Base-by-base conservation (phyloP, 2,888 invertebrate genomes). In the Noctua comes region DNA sequence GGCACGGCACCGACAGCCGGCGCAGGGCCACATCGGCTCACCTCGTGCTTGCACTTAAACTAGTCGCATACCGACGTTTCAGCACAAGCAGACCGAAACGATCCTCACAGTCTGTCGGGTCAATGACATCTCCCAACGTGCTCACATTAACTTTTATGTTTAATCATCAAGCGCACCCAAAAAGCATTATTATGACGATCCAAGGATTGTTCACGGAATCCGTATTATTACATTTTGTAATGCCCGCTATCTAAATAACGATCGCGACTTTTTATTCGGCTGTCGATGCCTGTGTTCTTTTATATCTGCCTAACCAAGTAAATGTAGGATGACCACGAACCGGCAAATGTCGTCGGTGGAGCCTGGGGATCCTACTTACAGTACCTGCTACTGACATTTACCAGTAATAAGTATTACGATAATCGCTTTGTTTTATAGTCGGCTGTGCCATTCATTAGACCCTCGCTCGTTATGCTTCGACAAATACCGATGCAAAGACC, bases 41-140 rank as follows among this genome's bases (percentile, higher is more conserved):
- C 90, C 89, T 89, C 89, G 86, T 91, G 88, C 90, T 88, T 90
- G 88, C 91, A 88, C 90, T 92, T 92, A 93, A 95, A 94, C 95
- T 95, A 94, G 94, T 94, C 94, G 91, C 94, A 94, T 93, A 93
- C 90, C 91, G 89, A 93, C 93, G 91, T 95, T 94, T 95, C 95
- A 95, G 94, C 92, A 93, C 92, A 93, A 94, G 91, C 94, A 94
- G 93, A 95, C 95, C 94, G 94, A 94, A 95, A 94, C 93, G 91
- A 91, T 93, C 89, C 91, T 89, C 90, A 74, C 73, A 89, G 91
- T 85, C 90, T 88, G 88, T 89, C 91, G 92, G 96, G 95, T 95
- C 95, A 95, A 92, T 95, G 95, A 95, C 96, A 94, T 90, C 80
- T 86, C 83, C 83, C 88, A 85, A 90, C 90, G 90, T 91, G 88